A percentile compares a stretch with the other conserved stretches of the same genome.
Conservation (phyloP, 2,888 invertebrate species). For the Eretmocerus hayati region DNA sequence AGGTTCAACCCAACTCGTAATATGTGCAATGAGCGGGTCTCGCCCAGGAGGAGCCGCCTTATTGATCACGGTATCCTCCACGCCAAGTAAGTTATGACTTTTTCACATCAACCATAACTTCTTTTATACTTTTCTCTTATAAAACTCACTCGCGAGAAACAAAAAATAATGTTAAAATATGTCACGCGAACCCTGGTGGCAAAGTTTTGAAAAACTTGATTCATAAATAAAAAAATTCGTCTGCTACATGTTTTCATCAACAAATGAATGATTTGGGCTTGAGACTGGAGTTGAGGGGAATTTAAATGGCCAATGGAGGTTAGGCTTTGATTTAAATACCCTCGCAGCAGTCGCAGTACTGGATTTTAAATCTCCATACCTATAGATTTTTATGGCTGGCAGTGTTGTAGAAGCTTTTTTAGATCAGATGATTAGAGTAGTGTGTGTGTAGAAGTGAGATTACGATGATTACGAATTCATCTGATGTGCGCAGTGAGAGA, state of each 20-base stretch:
- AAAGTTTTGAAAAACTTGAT: background rate
- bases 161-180: background rate
- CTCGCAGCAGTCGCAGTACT: no score
- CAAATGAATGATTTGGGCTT: background rate
- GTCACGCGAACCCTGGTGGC: constrained; percentile 20
- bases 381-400: no score
- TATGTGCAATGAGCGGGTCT: constrained; percentile 64
- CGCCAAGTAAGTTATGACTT: constrained; percentile 62
- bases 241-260: background rate
- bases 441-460: no score
- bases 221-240: background rate
- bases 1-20: constrained; percentile 51
- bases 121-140: constrained; percentile 9
- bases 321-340: no score
- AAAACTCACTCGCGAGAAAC: constrained; percentile 1
- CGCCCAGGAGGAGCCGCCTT: constrained; percentile 58
- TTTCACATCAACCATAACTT: background rate
- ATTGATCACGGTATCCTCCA: constrained; percentile 66
- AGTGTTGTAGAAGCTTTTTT: no score
- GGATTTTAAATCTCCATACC: no score
- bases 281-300: no score
- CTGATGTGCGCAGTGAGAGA: no score
- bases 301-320: no score
- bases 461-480: no score
- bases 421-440: no score